A percentile compares a stretch with the other conserved stretches of the same genome.
phyloP scores from a whole-genome alignment of 2,888 invertebrate species.

The Bimastos eiseni region DNA sequence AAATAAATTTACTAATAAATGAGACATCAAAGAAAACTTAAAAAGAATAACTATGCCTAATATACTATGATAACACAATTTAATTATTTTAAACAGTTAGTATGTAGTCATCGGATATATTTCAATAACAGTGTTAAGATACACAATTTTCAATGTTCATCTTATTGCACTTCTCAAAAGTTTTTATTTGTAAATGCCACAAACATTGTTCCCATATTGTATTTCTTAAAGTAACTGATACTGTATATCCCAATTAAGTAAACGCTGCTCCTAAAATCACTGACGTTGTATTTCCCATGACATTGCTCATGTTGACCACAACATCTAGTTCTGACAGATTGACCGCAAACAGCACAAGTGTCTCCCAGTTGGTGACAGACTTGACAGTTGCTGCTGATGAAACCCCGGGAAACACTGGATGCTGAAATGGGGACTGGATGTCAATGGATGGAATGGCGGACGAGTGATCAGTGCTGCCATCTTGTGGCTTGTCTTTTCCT shows the following conservation, averaged over 20 bases:
- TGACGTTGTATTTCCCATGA: conserved; percentile 94
- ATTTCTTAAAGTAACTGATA: too few species aligned
- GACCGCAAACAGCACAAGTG: conserved; percentile 89
- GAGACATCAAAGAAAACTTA: neutral
- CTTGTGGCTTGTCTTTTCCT: neutral
- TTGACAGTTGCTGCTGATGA: neutral
- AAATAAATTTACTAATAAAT: neutral
- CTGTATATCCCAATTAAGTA: neutral
- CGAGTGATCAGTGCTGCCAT: neutral
- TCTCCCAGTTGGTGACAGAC: conserved; percentile 75
- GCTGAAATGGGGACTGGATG: conserved; percentile 18
- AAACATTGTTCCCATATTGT: neutral
- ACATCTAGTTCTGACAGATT: conserved; percentile 94
- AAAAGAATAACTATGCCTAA: neutral
- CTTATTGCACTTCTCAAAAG: neutral
- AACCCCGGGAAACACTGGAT: neutral
- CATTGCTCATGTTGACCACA: conserved; percentile 99
- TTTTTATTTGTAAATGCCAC: neutral
- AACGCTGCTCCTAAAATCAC: conserved; percentile 49
- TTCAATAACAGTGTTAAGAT: neutral
- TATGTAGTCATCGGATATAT: neutral
- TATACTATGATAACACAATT: neutral
- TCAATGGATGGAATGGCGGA: conserved; percentile 20
- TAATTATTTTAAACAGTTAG: neutral
- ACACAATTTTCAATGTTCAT: neutral